These are phyloP conservation scores for Gymnarchus niloticus DNA, from an alignment of 2,113 vertebrate genomes.

Conservation along the genomic window DNA sequence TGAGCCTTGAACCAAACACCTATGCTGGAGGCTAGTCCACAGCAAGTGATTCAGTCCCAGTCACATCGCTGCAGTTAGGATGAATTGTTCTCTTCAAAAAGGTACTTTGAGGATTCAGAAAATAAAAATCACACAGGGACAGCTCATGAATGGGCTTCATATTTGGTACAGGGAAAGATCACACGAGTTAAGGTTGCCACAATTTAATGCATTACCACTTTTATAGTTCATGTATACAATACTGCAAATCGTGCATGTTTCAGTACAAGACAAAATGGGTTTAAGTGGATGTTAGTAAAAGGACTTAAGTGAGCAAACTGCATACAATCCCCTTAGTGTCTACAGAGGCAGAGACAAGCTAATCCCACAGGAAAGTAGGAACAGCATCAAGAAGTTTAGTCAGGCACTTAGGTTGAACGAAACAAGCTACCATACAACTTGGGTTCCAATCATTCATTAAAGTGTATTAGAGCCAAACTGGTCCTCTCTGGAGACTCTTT, in stretches of 20 bases:
- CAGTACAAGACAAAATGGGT: no score
- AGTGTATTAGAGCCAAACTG: background rate
- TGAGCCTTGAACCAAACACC: slow-evolving; percentile 41
- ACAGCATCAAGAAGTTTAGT: background rate
- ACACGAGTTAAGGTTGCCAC: no score
- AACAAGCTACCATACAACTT: background rate
- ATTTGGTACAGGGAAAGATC: background rate
- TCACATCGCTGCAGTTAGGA: background rate
- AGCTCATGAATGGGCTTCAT: background rate
- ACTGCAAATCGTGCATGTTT: no score
- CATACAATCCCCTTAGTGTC: no score
- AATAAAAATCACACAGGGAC: background rate
- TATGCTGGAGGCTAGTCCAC: background rate
- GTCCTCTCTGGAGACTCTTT: background rate
- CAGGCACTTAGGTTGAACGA: background rate
- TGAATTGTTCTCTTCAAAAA: background rate
- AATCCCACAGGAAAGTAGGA: no score
- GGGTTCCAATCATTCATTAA: background rate
- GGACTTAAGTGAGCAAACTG: no score
- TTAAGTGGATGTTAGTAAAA: no score
- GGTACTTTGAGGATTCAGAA: background rate
- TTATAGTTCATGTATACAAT: no score
- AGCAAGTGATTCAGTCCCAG: background rate
- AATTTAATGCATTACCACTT: no score
- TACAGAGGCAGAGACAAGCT: no score